Evolutionary conservation across 2,113 vertebrate genomes (phyloP).

Genomic region (Lepus europaeus): DNA sequence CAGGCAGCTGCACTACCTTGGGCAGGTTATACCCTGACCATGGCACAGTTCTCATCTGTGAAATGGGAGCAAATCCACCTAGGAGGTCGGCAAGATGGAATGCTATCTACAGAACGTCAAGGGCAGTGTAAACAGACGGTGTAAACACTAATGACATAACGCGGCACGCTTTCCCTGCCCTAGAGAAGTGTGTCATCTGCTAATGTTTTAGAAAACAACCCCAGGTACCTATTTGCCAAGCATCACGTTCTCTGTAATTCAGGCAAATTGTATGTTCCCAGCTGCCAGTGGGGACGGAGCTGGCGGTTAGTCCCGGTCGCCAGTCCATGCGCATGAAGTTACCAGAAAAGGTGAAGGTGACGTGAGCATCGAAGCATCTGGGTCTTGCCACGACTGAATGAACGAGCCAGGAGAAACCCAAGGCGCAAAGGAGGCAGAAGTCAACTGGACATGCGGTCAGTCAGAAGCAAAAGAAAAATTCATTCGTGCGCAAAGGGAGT

Average conservation of each 20-base stretch:
- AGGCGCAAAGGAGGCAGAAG: not conserved
- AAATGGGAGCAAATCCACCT: constrained; percentile 19
- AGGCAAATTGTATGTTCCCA: constrained; percentile 71
- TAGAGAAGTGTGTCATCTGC: constrained; percentile 60
- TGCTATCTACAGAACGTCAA: constrained; percentile 27
- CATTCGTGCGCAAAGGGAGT: not conserved
- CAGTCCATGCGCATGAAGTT: not conserved
- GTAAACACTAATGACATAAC: constrained; percentile 31
- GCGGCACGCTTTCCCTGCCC: constrained; percentile 49
- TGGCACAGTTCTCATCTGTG: constrained; percentile 48
- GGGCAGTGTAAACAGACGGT: not conserved
- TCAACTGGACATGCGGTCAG: not conserved
- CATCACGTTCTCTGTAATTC: constrained; percentile 72
- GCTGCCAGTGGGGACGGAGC: constrained; percentile 22
- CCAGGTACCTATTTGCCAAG: constrained; percentile 64
- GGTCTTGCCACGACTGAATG: not conserved
- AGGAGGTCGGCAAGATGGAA: constrained; percentile 27
- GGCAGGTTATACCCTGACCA: not conserved
- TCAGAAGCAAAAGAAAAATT: constrained; percentile 59
- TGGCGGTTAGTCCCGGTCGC: not conserved
- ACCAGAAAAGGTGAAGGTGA: not conserved
- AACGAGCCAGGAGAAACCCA: not conserved
- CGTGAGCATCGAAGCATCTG: not conserved
- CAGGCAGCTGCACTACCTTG: not conserved
- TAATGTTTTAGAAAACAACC: constrained; percentile 58